phyloP scores from a whole-genome alignment of 2,888 invertebrate genomes.

The Spilarctia lutea region DNA sequence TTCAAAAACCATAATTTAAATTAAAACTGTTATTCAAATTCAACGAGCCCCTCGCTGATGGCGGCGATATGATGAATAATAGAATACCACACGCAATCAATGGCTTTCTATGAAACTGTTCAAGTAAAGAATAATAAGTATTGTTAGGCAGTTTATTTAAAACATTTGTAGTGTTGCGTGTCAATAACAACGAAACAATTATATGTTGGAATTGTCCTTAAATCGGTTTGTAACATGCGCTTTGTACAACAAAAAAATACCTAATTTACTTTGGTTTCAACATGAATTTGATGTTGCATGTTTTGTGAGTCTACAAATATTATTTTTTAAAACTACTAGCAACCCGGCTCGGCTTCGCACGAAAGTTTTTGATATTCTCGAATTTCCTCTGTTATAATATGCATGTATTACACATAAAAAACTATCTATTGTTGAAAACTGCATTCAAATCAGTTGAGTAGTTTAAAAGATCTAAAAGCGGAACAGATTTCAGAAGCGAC shows the following conservation, averaged over 20 bases:
- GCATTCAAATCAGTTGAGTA: no score
- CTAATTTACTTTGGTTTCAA: background rate
- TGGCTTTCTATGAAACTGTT: background rate
- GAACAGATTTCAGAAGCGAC: no score
- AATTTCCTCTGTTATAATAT: no score
- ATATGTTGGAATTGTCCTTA: background rate
- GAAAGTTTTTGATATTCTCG: no score
- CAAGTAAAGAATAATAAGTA: background rate
- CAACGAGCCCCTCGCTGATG: background rate
- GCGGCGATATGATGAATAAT: background rate
- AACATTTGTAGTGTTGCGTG: background rate
- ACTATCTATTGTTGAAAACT: no score
- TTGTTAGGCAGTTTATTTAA: background rate
- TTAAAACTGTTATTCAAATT: background rate
- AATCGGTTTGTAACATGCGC: background rate
- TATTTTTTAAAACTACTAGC: no score
- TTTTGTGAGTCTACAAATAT: no score
- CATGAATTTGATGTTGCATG: no score
- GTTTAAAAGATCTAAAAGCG: no score
- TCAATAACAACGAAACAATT: background rate
- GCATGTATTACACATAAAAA: no score
- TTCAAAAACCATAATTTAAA: background rate
- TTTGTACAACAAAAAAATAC: background rate
- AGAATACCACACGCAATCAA: conserved; percentile 5
- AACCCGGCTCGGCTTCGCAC: no score